A percentile compares a stretch with the other conserved stretches of the same genome.
Evolutionary conservation across 1,140 invertebrate species (phyloP).

Genomic region (Drosophila littoralis): DNA sequence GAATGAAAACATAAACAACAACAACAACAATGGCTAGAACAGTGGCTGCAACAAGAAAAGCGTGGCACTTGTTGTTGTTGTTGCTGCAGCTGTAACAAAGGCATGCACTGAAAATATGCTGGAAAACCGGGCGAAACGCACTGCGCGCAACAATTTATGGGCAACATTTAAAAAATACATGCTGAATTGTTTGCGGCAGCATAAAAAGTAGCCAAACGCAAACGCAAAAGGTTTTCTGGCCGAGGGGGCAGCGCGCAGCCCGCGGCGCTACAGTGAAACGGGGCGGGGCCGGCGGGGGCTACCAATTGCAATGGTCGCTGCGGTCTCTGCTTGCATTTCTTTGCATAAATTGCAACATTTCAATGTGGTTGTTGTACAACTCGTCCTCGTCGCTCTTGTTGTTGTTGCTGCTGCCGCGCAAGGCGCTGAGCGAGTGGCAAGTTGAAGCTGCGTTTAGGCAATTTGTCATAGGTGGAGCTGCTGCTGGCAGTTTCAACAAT

Average conservation of each 20-base stretch:
- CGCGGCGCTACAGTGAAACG: conserved; percentile 11
- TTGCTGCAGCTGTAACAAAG: conserved; percentile 56
- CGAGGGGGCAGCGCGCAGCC: conserved; percentile 3
- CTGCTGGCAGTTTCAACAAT: conserved; percentile 37
- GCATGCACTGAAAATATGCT: conserved; percentile 75
- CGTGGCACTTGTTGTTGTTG: conserved; percentile 29
- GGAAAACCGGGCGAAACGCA: conserved; percentile 69
- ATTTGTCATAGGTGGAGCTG: conserved; percentile 72
- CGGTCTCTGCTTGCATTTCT: conserved; percentile 67
- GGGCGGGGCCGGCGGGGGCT: not conserved
- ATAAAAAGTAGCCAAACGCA: conserved; percentile 76
- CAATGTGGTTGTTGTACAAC: conserved; percentile 26
- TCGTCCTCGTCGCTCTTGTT: not conserved
- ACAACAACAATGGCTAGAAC: conserved; percentile 33
- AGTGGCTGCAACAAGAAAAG: conserved; percentile 48
- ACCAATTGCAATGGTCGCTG: conserved; percentile 34
- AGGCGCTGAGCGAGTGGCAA: conserved; percentile 38
- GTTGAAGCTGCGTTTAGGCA: conserved; percentile 69
- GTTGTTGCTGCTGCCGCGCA: not conserved
- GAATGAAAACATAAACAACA: conserved; percentile 79
- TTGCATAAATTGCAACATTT: conserved; percentile 80
- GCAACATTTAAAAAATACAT: conserved; percentile 78
- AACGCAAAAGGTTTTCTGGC: not conserved
- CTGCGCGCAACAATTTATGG: conserved; percentile 79
- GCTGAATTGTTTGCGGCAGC: conserved; percentile 78